Percentiles rank a stretch among this genome's conserved stretches.
phyloP scores from a whole-genome alignment of 2,797 vertebrate genomes.

The Cirrhinus mrigala region DNA sequence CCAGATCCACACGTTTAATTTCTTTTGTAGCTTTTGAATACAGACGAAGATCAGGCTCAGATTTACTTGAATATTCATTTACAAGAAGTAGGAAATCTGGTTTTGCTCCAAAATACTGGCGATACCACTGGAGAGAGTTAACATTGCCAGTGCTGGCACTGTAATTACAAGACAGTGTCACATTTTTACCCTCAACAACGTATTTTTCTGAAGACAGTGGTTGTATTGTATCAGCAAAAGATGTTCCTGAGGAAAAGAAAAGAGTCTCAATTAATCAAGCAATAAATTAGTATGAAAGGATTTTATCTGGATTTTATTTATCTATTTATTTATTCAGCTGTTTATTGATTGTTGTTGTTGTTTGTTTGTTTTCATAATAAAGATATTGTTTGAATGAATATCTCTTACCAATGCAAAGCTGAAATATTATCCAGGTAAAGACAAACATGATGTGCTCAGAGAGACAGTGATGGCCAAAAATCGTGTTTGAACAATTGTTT shows the following conservation, averaged over 20 bases:
- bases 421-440: slow-evolving; percentile 6
- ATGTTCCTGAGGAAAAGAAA: background rate
- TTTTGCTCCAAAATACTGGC: background rate
- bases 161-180: slow-evolving; percentile 23
- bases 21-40: slow-evolving; percentile 13
- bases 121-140: slow-evolving; percentile 39
- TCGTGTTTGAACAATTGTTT: too few species aligned
- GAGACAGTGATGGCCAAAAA: background rate
- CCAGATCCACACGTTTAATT: background rate
- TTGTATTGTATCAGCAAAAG: background rate
- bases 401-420: background rate
- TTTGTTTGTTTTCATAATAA: background rate
- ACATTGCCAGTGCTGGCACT: background rate
- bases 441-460: background rate
- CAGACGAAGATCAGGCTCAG: slow-evolving; percentile 4
- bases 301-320: too few species aligned
- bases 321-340: too few species aligned
- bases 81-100: background rate
- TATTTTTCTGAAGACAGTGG: background rate
- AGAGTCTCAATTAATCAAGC: background rate
- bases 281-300: background rate
- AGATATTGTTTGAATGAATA: background rate
- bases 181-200: background rate
- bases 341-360: too few species aligned
- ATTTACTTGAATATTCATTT: background rate